Evolutionary conservation across 2,888 invertebrate genomes (phyloP), one percentile per base, ranked within the genome.

Genomic region (Tortricodes alternella): DNA sequence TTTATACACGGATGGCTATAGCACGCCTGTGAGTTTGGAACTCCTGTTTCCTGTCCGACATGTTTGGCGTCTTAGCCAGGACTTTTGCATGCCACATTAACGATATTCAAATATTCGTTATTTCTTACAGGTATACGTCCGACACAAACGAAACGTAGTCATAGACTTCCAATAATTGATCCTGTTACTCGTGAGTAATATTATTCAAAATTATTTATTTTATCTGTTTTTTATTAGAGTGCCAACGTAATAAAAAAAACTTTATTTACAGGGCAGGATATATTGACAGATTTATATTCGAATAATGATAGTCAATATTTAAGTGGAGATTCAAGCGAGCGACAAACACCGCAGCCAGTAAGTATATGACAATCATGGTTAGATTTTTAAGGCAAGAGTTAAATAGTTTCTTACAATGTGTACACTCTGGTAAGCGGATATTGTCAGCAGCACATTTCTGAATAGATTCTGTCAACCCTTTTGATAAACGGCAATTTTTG

Each of bases 271-370:
- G 89, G 89, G 60, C 89, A 91, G 83, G 91, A 92, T 61, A 86
- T 92, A 55, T 84, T 92, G 48, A 82, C 83, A 27, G 90, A 91
- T 62, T 76, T 85, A 63, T 83, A 80, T 69, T 72, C 80, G 24
- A 55, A 24, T 64, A 85, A 80, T 67, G 89, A 89, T 66, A 84
- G 76, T 74, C 78, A 81, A 73, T 78, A 80, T 67, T 67, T 82
- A 63, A 85, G 82, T 70, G 85, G 83, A 59, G 91, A 92, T 62
- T 78, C 86, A 44, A 91, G 82, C 67, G 91, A 91, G 68, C 83
- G 91, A 62, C 92, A 92, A 69, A 92, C 91, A 29, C 91, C 92
- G 44, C 91, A 91, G 70, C 85, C 89, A 65, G 89, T 87, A 79
- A 80, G 85, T 83, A 68, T 19, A 23, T 8, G 18, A 27, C 4